Evolutionary conservation across 2,113 vertebrate species (phyloP).

Genomic region (Thryonomys swinderianus): DNA sequence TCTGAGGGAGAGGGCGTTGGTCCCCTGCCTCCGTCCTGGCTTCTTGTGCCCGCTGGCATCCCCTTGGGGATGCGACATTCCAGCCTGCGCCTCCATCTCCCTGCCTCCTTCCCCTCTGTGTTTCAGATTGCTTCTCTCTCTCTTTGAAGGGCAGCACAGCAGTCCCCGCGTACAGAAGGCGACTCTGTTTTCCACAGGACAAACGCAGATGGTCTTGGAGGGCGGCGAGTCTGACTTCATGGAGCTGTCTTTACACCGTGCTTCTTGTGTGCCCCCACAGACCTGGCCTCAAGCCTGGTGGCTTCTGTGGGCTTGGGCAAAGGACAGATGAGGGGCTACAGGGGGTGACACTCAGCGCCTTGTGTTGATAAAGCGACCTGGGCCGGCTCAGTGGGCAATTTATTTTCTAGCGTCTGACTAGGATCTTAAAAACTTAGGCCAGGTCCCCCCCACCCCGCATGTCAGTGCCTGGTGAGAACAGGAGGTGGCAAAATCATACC

Average conservation of each 20-base stretch:
- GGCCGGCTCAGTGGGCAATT: background rate
- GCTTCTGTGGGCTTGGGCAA: background rate
- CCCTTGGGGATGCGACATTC: background rate
- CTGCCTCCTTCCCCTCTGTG: background rate
- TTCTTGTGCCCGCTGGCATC: no score
- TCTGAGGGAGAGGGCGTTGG: background rate
- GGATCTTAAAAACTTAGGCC: background rate
- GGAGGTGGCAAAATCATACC: background rate
- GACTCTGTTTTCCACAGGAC: background rate
- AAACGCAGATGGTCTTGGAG: background rate
- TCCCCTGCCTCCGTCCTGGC: background rate
- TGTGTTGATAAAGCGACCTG: background rate
- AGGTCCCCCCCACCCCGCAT: background rate
- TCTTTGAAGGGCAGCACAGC: background rate
- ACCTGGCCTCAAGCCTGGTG: background rate
- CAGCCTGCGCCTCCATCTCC: background rate
- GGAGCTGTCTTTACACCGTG: background rate
- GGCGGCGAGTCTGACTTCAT: background rate
- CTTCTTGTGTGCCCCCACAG: background rate
- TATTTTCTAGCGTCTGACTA: background rate
- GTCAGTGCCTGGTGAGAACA: background rate
- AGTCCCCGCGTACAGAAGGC: background rate
- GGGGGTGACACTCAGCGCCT: background rate
- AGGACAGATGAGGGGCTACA: background rate
- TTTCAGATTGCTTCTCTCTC: background rate